Base-by-base conservation (phyloP, 1,140 invertebrate species). In the Gryon sp. region DNA sequence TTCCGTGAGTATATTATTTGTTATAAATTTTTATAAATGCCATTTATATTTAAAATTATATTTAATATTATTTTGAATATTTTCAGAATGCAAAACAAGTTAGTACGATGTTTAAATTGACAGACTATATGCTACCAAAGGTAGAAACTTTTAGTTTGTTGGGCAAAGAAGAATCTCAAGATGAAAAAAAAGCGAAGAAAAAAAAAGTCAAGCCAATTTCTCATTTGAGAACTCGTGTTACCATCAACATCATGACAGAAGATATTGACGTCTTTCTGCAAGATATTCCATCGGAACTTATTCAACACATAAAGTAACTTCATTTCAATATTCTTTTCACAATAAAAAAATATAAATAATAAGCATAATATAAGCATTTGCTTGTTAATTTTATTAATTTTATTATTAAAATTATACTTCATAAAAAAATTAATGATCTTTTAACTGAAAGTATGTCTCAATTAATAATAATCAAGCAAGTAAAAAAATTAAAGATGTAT, bases 101-200 rank as follows among this genome's bases (percentile, higher is more conserved):
- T 1, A 89, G 91, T 34, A 90, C 91, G 20, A 89, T 90, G 16
- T 89, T 93, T 30, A 89, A 89, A 28, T 80, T 96, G 24, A 94
- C 94, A 0, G 91, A 93, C 12, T 93, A 93, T 81, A 89, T 90
- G 48, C 84, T 94, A 43, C 95, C 95, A n/a, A 90, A 93, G 81
- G 92, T 92, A 28, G 90, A 91, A 80, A 91, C 92, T 16, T 95
- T 95, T 82, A 95, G 95, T 84, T 89, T 97, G 28, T 87, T 96
- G 2, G 87, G 90, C 20, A 90, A 90, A n/a, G 89, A 89, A 52
- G 55, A 81, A 28, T 6, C 16, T 7, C 8, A 22, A 12, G 24
- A 40, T 1, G 43, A 46, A 20, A 80, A 73, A 38, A 81, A 60
- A 7, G 66, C 68, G 16, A 70, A 81, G 8, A 59, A 50, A 18